Conservation (phyloP, 1,140 invertebrate species). For the Planococcus citri region DNA sequence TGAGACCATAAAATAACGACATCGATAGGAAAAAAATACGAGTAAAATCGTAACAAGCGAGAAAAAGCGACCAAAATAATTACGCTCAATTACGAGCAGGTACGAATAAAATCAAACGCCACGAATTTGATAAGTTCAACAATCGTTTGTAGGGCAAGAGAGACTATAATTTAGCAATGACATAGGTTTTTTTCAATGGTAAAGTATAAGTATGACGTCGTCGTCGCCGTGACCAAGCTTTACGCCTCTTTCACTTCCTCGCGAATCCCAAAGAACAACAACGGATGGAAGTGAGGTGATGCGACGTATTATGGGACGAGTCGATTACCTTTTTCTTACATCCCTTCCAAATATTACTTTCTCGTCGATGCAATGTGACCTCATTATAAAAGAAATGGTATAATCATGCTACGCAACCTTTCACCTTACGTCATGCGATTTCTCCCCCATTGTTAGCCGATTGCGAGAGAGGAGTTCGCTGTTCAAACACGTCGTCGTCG, state of each 20-base stretch:
- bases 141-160: background rate
- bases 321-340: conserved; percentile 1
- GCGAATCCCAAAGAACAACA: no score
- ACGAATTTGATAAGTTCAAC: background rate
- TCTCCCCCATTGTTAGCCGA: conserved; percentile 13
- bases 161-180: background rate
- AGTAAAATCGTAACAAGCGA: background rate
- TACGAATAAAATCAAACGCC: background rate
- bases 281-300: background rate
- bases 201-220: no score
- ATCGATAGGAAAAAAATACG: background rate
- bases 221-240: background rate
- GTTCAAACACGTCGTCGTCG: background rate
- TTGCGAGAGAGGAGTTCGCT: background rate
- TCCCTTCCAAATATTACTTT: conserved; percentile 8
- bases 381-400: conserved; percentile 18
- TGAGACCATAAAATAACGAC: no score
- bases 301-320: background rate
- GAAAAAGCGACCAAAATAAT: background rate
- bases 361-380: conserved; percentile 17
- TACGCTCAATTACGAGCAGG: background rate
- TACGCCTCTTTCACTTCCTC: no score
- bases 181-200: background rate
- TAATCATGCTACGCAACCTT: conserved; percentile 18
- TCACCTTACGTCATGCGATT: conserved; percentile 20